Evolutionary conservation across 2,888 invertebrate species (phyloP), one percentile per base, ranked within the genome.

Genomic region (Apantesis nais): DNA sequence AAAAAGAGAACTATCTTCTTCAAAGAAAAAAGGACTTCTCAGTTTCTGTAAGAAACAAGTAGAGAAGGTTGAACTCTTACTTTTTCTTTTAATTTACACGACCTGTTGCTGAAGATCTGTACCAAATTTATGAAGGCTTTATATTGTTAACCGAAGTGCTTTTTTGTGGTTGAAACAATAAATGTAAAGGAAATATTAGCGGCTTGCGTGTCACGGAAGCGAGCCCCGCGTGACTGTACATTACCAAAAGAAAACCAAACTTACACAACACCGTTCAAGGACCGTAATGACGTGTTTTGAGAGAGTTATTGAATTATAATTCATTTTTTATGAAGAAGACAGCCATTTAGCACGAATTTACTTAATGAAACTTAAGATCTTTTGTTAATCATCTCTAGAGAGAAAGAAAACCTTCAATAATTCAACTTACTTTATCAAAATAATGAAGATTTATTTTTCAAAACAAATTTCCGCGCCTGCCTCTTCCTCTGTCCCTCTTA

Each of bases 291-390:
- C 16, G 16, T 58, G 29, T 58, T 58, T 58, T 16, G 25, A 55
- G 34, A 37, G 37, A 37, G 37, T 62, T 62, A 62, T 62, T 62
- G 34, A 39, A 63, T 39, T 63, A 39, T 58, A 58, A 29, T 16
- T 58, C 58, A 29, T 29, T 58, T 8, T 14, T 7, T 44, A 2
- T 29, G 29, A 58, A 29, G 29, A 58, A 14, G 29, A 58, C 29
- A 58, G 31, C 31, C 29, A 63, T 44, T 29, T 41, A 11, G 19
- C 62, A 25, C 29, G 62, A 63, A 63, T 22, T 34, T 61, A 31
- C 39, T 29, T 41, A 9, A 41, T 4, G 3, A 39, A 41, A 41
- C 19, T 25, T 9, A 25, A 44, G 44, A 12, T 44, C 11, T 14
- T 64, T 9, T 11, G 44, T 44, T 65, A 44, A 29, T 1, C 22